phyloP scores from a whole-genome alignment of 1,140 invertebrate species.

The Vollenhovia emeryi region DNA sequence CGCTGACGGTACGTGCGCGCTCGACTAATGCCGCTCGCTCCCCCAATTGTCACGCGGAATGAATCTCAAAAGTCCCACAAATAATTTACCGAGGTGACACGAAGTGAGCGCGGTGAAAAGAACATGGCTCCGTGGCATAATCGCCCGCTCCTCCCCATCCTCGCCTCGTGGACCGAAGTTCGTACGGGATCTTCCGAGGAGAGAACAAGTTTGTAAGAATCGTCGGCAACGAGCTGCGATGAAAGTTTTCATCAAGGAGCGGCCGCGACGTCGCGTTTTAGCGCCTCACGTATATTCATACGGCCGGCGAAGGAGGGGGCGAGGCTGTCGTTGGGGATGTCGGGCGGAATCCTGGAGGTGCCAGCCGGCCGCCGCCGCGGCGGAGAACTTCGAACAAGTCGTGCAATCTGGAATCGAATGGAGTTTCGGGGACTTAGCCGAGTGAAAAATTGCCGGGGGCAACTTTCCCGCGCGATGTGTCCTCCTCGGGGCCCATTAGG shows the following conservation, averaged over 20 bases:
- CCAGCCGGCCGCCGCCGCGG: background rate
- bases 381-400: conserved; percentile 80
- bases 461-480: conserved; percentile 73
- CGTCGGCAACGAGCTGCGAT: conserved; percentile 40
- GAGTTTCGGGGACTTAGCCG: conserved; percentile 78
- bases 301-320: background rate
- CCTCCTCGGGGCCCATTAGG: conserved; percentile 76
- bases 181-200: background rate
- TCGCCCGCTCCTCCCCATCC: background rate
- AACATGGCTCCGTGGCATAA: conserved; percentile 16
- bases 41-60: conserved; percentile 14
- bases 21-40: background rate
- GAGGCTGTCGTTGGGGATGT: conserved; percentile 18
- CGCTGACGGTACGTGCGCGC: background rate
- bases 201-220: conserved; percentile 60
- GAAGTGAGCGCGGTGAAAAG: conserved; percentile 5
- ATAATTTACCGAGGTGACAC: background rate
- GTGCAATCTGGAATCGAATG: conserved; percentile 80
- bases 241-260: conserved; percentile 66
- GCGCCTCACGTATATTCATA: background rate
- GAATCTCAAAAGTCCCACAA: background rate
- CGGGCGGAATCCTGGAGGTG: conserved; percentile 1
- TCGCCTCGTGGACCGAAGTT: conserved; percentile 8
- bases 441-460: conserved; percentile 80
- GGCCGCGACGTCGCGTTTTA: background rate